Evolutionary conservation across 2,113 vertebrate genomes (phyloP).

Genomic region (Strigops habroptila): DNA sequence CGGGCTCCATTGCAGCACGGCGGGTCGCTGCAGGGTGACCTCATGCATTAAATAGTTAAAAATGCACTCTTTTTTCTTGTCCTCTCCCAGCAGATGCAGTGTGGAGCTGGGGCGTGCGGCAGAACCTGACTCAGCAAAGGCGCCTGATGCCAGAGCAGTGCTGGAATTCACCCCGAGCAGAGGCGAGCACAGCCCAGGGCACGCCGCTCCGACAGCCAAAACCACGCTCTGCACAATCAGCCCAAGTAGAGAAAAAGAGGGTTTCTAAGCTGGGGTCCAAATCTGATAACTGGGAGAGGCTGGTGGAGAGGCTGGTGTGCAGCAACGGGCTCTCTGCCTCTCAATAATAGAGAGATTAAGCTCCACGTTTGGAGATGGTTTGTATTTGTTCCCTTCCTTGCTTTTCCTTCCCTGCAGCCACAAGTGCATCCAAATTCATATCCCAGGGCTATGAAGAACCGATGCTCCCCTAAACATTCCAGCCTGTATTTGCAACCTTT

Average conservation of each 20-base stretch:
- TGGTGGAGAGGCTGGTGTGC: not conserved
- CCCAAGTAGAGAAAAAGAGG: not conserved
- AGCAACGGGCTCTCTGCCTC: not conserved
- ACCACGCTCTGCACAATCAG: not conserved
- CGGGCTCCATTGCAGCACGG: not conserved
- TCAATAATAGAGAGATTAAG: not conserved
- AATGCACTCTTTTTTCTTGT: not conserved
- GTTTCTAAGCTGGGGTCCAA: not conserved
- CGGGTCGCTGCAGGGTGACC: not conserved
- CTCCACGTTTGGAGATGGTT: not conserved
- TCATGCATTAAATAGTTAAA: not conserved
- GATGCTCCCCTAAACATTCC: not conserved
- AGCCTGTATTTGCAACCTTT: accelerated
- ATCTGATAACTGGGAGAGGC: not conserved
- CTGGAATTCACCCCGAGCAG: not conserved
- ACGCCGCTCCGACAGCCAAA: not conserved
- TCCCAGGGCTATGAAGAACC: not conserved
- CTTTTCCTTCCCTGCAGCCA: not conserved
- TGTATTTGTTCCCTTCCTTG: not conserved
- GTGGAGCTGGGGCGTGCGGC: not conserved
- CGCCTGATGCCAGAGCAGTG: not conserved
- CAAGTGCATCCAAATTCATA: accelerated
- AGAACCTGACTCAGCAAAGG: conserved; percentile 56
- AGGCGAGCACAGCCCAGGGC: not conserved
- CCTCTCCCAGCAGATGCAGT: not conserved